Percentiles rank a stretch among this genome's conserved stretches.
phyloP scores from a whole-genome alignment of 2,888 invertebrate genomes.

The Caenorhabditis macrosperma region DNA sequence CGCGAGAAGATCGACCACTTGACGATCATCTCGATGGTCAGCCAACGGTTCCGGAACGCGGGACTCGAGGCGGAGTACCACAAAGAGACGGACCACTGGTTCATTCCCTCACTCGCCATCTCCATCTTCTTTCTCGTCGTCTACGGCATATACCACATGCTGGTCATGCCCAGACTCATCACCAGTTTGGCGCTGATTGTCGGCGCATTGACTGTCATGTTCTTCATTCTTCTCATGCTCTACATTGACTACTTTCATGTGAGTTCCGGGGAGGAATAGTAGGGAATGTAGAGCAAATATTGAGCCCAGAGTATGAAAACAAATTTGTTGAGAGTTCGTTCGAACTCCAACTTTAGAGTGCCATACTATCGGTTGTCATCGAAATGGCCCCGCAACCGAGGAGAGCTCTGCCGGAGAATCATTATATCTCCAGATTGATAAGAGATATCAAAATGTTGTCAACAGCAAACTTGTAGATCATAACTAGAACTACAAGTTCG shows the following conservation, averaged over 20 bases:
- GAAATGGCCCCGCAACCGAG: too few relatives aligned
- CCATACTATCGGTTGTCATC: too few relatives aligned
- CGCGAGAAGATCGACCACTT: slow-evolving; percentile 38
- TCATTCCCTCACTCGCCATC: slow-evolving; percentile 78
- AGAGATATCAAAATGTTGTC: too few relatives aligned
- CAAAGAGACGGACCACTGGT: slow-evolving; percentile 79
- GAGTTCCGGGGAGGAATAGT: slow-evolving; percentile 5
- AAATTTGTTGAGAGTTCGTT: too few relatives aligned
- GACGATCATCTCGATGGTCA: slow-evolving; percentile 41
- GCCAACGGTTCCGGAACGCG: slow-evolving; percentile 42
- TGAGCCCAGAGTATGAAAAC: too few relatives aligned
- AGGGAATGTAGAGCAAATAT: too few relatives aligned
- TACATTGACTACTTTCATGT: slow-evolving; percentile 79
- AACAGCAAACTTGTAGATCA: too few relatives aligned
- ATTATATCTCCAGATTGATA: too few relatives aligned
- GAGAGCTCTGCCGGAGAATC: too few relatives aligned
- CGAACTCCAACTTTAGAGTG: too few relatives aligned
- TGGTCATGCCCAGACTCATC: slow-evolving; percentile 73
- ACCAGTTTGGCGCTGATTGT: slow-evolving; percentile 73
- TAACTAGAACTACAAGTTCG: too few relatives aligned
- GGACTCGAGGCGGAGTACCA: slow-evolving; percentile 68
- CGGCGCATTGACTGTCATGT: slow-evolving; percentile 74
- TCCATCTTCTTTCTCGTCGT: slow-evolving; percentile 78
- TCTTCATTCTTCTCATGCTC: slow-evolving; percentile 76
- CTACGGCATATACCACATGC: slow-evolving; percentile 76